Conservation (phyloP, 2,888 invertebrate species). For the Minunthozetes semirufus region DNA sequence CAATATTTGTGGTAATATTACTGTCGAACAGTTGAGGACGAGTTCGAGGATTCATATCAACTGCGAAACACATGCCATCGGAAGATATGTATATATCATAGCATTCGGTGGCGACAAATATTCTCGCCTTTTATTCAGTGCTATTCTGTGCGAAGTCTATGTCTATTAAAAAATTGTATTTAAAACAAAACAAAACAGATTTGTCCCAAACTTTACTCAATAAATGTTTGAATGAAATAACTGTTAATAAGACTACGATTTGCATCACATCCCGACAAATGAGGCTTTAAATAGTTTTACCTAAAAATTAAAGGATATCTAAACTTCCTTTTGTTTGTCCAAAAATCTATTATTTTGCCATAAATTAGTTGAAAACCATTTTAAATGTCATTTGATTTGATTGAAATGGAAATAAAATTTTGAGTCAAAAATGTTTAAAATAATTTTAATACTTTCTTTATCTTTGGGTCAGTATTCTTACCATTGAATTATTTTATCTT, state of each 20-base stretch:
- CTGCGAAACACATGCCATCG: constrained; percentile 49
- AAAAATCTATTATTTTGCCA: background rate
- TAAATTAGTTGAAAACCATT: background rate
- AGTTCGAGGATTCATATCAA: constrained; percentile 49
- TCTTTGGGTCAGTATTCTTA: background rate
- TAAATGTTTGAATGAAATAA: background rate
- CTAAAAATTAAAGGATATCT: background rate
- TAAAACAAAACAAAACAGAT: background rate
- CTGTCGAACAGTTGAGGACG: constrained; percentile 3
- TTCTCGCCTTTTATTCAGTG: constrained; percentile 51
- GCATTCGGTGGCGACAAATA: constrained; percentile 52
- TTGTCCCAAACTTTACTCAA: background rate
- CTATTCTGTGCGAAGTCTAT: constrained; percentile 54
- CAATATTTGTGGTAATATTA: background rate
- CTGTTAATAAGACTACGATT: no score
- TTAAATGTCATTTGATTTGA: background rate
- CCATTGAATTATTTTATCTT: background rate
- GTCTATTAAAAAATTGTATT: constrained; percentile 47
- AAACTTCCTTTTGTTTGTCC: constrained; percentile 7
- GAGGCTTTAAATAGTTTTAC: background rate
- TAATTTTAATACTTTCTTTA: background rate
- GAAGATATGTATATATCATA: constrained; percentile 53
- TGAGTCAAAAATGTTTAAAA: background rate
- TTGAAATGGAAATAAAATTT: no score
- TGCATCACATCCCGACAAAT: constrained; percentile 17